Evolutionary conservation across 2,888 invertebrate species (phyloP), one percentile per base, ranked within the genome.

Genomic region (Galerucella nymphaeae): DNA sequence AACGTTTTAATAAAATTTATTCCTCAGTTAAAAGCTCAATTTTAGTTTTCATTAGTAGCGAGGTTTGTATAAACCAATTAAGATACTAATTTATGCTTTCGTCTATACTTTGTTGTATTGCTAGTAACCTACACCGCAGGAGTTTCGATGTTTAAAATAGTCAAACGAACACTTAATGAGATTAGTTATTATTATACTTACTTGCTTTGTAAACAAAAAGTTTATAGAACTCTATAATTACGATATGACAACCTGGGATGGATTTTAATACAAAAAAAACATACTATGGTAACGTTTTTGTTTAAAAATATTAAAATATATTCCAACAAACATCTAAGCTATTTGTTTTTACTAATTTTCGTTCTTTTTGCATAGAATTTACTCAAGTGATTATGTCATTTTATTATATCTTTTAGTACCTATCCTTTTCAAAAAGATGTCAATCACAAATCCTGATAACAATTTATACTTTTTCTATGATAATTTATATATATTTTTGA

Each of bases 31-130:
- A 30, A 50, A 64, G 38, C 66, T 55, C 41, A 53, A 66, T 41
- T 55, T 41, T 38, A 66, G 55, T 18, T 66, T 18, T 53, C 48
- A 20, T 65, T n/a, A 65, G 38, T 64, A 48, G 50, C n/a, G 53
- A 30, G 9, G 14, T 38, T n/a, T 13, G 16, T 42, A 6, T 55
- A 66, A 66, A 55, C 53, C 55, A 66, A 66, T 66, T 50, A 18
- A 53, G 16, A 59, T 5, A 13, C 13, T 14, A 65, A 65, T 20
- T 4, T 55, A 41, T 66, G 66, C 66, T 53, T 45, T 16, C 38
- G 20, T 48, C 6, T 30, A n/a, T 53, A 45, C 53, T 30, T 30
- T 38, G 53, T 10, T 53, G 53, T 53, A 53, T 23, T 64, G 64
- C 50, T 64, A 48, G 64, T 53, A 10, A 30, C 14, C 53, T 41